Conservation (phyloP, 2,797 vertebrate genomes). For the Mycteria americana region DNA sequence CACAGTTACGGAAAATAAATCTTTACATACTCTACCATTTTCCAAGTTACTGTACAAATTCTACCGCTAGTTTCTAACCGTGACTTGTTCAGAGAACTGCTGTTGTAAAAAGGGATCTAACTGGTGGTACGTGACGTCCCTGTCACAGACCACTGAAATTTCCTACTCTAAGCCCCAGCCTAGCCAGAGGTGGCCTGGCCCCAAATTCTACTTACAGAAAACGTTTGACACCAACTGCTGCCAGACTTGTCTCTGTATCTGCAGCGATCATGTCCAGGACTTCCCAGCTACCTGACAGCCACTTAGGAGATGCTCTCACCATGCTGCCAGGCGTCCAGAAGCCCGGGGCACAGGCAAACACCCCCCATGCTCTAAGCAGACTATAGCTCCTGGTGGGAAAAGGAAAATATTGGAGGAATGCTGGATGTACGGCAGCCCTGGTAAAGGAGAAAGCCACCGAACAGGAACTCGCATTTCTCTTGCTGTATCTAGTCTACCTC, state of each 20-base stretch:
- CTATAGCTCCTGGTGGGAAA: background rate
- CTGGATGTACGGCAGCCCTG: background rate
- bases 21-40: background rate
- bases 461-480: background rate
- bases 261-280: background rate
- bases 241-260: background rate
- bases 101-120: background rate
- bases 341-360: background rate
- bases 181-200: background rate
- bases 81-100: background rate
- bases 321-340: background rate
- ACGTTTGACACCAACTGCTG: background rate
- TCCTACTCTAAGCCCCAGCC: background rate
- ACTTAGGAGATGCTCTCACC: background rate
- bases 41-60: background rate
- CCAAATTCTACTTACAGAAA: background rate
- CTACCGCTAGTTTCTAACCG: background rate
- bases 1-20: conserved; percentile 28
- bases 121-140: accelerated
- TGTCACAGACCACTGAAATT: background rate
- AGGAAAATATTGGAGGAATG: background rate
- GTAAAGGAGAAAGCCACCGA: background rate
- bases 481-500: background rate
- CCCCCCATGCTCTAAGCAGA: background rate
- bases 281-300: background rate